phyloP scores from a whole-genome alignment of 2,113 vertebrate genomes.

The Dipodomys stephensi region DNA sequence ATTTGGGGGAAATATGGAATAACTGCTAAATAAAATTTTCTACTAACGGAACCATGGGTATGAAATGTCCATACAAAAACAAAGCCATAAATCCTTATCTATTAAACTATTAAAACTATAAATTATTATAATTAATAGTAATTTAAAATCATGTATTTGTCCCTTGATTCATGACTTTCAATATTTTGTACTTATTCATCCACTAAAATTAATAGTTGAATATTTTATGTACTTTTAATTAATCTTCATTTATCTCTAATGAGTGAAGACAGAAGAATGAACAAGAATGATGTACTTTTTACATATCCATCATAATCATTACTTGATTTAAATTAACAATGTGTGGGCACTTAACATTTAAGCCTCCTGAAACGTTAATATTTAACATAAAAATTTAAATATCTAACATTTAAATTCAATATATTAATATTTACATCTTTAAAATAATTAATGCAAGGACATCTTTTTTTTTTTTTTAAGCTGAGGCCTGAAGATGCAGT shows the following conservation, averaged over 20 bases:
- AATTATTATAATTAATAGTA: constrained; percentile 11
- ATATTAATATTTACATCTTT: too few relatives aligned
- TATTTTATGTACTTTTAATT: constrained; percentile 32
- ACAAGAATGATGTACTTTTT: neutral
- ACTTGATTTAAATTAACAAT: constrained; percentile 38
- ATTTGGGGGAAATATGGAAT: neutral
- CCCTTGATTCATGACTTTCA: constrained; percentile 30
- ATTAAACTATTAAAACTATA: constrained; percentile 37
- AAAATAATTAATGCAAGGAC: constrained; percentile 33
- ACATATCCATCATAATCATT: constrained; percentile 12
- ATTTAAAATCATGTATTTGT: constrained; percentile 29
- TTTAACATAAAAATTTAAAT: neutral
- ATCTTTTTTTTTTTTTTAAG: neutral
- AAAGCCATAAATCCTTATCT: neutral
- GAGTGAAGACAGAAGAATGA: neutral
- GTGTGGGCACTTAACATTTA: neutral
- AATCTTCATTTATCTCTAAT: constrained; percentile 24
- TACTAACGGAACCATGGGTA: neutral
- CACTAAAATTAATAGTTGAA: constrained; percentile 50
- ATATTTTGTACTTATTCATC: constrained; percentile 2
- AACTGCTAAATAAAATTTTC: constrained; percentile 30
- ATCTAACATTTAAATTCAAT: too few relatives aligned
- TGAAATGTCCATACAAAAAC: constrained; percentile 34
- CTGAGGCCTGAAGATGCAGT: neutral
- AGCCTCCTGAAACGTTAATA: neutral